Conservation (phyloP, 2,888 invertebrate genomes). For the Cylindroiulus punctatus region DNA sequence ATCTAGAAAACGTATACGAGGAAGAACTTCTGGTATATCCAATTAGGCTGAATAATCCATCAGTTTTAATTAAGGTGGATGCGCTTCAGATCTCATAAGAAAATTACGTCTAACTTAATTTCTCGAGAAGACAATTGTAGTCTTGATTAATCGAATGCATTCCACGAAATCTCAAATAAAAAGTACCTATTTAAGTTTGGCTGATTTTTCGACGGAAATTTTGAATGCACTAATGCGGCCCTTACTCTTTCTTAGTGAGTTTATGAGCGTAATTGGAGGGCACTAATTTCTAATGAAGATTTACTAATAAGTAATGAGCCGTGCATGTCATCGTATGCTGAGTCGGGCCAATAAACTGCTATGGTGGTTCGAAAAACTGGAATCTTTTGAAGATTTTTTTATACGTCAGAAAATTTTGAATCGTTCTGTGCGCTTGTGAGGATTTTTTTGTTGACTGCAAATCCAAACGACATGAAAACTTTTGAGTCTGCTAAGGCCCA, state of each 20-base stretch:
- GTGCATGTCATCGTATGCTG: background rate
- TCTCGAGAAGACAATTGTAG: background rate
- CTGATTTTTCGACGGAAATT: too few relatives aligned
- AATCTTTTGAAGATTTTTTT: background rate
- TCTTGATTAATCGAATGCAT: background rate
- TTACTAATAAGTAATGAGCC: background rate
- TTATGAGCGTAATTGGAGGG: background rate
- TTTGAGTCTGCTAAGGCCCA: background rate
- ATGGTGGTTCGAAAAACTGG: background rate
- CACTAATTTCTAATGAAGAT: background rate
- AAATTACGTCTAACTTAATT: background rate
- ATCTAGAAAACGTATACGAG: background rate
- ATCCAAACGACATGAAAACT: background rate
- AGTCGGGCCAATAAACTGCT: background rate
- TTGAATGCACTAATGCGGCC: too few relatives aligned
- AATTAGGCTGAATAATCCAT: slow-evolving; percentile 19
- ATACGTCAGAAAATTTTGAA: background rate
- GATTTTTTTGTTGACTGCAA: background rate
- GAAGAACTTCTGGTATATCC: background rate
- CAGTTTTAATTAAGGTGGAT: background rate
- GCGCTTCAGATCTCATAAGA: background rate
- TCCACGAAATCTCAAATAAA: background rate
- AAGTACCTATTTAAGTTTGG: too few relatives aligned
- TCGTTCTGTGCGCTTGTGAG: background rate
- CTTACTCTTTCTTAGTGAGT: too few relatives aligned